phyloP scores from a whole-genome alignment of 2,888 invertebrate genomes.

The Drosophila merina region DNA sequence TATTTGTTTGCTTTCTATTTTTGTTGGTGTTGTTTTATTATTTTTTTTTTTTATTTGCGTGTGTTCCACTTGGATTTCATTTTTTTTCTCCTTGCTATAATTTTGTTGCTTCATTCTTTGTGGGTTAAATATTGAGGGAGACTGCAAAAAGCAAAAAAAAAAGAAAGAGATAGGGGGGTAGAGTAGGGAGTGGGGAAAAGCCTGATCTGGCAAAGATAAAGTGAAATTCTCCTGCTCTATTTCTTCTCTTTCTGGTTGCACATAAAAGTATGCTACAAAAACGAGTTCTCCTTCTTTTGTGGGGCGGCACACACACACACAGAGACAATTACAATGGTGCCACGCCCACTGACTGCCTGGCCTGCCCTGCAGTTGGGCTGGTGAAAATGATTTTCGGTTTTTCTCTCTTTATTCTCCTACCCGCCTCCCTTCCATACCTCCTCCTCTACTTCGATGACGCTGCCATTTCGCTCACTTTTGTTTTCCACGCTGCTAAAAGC shows the following conservation, averaged over 20 bases:
- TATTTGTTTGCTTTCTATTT: constrained; percentile 13
- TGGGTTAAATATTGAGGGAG: constrained; percentile 65
- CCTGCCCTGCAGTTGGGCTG: constrained; percentile 46
- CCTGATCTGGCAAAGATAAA: constrained; percentile 38
- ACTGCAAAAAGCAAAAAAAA: constrained; percentile 14
- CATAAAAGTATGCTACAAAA: constrained; percentile 72
- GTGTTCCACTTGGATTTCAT: constrained; percentile 29
- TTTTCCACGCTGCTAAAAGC: constrained; percentile 45
- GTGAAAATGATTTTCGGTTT: constrained; percentile 73
- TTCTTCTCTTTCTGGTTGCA: constrained; percentile 44
- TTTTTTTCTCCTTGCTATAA: constrained; percentile 49
- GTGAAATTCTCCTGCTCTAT: constrained; percentile 24
- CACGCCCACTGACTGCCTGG: constrained; percentile 52
- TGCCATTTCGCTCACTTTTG: constrained; percentile 70
- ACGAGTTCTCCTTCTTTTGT: constrained; percentile 17
- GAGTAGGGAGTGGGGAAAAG: constrained; percentile 5
- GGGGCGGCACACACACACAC: constrained; percentile 16
- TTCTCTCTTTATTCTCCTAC: constrained; percentile 25
- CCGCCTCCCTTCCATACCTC: not conserved
- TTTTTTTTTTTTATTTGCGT: constrained; percentile 32
- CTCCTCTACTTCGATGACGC: constrained; percentile 42
- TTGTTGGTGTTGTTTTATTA: constrained; percentile 18
- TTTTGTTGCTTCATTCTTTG: constrained; percentile 81
- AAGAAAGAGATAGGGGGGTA: not conserved
- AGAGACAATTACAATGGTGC: constrained; percentile 42